phyloP scores from a whole-genome alignment of 2,888 invertebrate genomes.

The Dendrolimus houi region DNA sequence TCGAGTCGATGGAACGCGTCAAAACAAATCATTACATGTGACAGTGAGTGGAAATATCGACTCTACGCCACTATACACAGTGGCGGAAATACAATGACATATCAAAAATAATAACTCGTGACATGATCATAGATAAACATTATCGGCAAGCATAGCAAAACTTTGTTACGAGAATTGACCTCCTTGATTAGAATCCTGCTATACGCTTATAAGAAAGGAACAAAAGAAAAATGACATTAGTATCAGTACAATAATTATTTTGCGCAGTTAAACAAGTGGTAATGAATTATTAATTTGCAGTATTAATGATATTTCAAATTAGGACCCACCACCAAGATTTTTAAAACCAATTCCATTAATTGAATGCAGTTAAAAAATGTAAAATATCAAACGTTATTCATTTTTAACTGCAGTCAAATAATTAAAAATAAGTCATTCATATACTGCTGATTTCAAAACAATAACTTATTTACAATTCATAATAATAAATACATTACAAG shows the following conservation, averaged over 20 bases:
- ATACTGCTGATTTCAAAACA: too few species aligned
- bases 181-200: conserved; percentile 74
- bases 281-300: neutral
- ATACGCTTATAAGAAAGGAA: conserved; percentile 69
- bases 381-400: too few species aligned
- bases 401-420: too few species aligned
- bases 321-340: conserved; percentile 34
- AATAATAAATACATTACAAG: neutral
- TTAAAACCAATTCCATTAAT: too few species aligned
- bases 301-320: neutral
- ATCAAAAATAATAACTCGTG: conserved; percentile 44
- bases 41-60: conserved; percentile 78
- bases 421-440: too few species aligned
- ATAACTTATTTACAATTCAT: too few species aligned
- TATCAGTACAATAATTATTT: conserved; percentile 22
- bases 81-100: conserved; percentile 43
- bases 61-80: conserved; percentile 39
- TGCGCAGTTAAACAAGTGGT: neutral
- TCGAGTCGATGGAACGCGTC: conserved; percentile 41
- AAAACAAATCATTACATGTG: conserved; percentile 81
- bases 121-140: conserved; percentile 51
- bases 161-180: conserved; percentile 68
- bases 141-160: conserved; percentile 70
- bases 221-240: conserved; percentile 72
- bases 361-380: too few species aligned